Conservation (phyloP, 2,888 invertebrate species). For the Leptopilina syphax region DNA sequence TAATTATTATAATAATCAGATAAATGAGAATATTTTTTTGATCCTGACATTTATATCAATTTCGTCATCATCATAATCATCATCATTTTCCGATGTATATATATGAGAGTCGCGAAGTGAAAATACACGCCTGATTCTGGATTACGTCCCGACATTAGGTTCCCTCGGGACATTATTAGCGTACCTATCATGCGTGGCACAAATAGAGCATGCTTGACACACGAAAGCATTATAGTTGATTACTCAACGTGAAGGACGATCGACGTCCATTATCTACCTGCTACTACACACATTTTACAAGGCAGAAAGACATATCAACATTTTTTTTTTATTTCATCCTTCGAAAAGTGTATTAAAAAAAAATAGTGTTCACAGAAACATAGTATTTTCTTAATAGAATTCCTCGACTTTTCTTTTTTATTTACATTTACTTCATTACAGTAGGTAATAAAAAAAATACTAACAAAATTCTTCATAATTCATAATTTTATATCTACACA, state of each 20-base stretch:
- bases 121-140: constrained; percentile 50
- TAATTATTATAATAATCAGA: too few species aligned
- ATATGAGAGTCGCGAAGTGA: constrained; percentile 26
- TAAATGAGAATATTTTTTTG: not conserved
- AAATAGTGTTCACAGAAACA: not conserved
- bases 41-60: constrained; percentile 28
- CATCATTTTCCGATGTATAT: constrained; percentile 12
- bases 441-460: too few species aligned
- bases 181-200: constrained; percentile 70
- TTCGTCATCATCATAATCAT: constrained; percentile 13
- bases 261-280: constrained; percentile 47
- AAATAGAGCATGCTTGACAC: constrained; percentile 70
- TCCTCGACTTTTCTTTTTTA: not conserved
- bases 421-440: not conserved
- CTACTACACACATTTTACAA: constrained; percentile 26
- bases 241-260: constrained; percentile 56
- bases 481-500: too few species aligned
- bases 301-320: constrained; percentile 9
- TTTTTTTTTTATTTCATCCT: not conserved
- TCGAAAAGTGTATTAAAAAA: constrained; percentile 5
- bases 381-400: not conserved
- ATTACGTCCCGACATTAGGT: constrained; percentile 64
- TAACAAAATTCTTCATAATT: too few species aligned
- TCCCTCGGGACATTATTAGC: constrained; percentile 74
- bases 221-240: constrained; percentile 60